phyloP scores from a whole-genome alignment of 2,888 invertebrate species.

The Drosophila anomalipes region DNA sequence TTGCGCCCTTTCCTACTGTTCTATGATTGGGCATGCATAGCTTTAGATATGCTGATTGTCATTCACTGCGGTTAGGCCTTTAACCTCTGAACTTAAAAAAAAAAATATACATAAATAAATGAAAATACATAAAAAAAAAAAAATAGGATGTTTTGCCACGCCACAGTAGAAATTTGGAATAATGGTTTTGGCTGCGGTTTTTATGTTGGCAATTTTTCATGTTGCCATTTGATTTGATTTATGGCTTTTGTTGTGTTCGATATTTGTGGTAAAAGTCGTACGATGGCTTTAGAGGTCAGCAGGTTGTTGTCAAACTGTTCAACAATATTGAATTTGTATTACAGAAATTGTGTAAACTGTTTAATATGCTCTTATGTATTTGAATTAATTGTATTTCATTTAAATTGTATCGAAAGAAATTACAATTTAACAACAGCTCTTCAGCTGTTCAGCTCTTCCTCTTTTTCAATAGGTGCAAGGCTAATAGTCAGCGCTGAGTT shows the following conservation, averaged over 20 bases:
- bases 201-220: conserved; percentile 67
- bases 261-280: conserved; percentile 59
- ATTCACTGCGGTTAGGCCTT: conserved; percentile 46
- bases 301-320: conserved; percentile 7
- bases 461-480: background rate
- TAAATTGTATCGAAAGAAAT: background rate
- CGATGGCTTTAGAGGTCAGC: conserved; percentile 23
- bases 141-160: conserved; percentile 5
- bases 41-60: conserved; percentile 33
- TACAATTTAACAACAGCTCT: background rate
- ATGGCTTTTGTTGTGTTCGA: conserved; percentile 55
- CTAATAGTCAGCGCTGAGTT: conserved; percentile 16
- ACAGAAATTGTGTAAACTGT: background rate
- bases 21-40: conserved; percentile 16
- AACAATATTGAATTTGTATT: conserved; percentile 27
- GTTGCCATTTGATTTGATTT: conserved; percentile 76
- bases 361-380: background rate
- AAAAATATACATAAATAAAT: background rate
- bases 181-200: conserved; percentile 64
- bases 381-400: background rate
- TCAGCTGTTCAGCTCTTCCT: no score
- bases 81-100: conserved; percentile 3
- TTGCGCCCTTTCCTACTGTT: conserved; percentile 14
- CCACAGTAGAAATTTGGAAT: conserved; percentile 42
- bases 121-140: background rate